phyloP scores from a whole-genome alignment of 2,797 vertebrate species.

The Paratrypauchen microcephalus region DNA sequence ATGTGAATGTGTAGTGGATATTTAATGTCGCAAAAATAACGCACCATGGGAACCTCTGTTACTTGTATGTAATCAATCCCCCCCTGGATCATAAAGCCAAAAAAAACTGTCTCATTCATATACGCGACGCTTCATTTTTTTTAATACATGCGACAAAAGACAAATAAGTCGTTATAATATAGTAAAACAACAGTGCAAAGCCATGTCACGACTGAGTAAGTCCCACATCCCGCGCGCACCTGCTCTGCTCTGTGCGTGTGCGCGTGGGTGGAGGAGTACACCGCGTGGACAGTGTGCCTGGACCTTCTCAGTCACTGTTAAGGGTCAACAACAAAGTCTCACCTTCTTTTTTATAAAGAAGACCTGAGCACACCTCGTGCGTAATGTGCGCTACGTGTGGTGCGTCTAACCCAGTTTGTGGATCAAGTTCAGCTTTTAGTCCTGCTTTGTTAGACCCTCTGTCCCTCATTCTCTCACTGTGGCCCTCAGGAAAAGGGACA shows the following conservation, averaged over 20 bases:
- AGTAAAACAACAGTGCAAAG: constrained; percentile 13
- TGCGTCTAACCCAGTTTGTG: constrained; percentile 41
- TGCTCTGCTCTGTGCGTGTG: constrained; percentile 46
- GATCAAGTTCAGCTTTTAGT: constrained; percentile 75
- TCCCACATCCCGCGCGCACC: constrained; percentile 26
- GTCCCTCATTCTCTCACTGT: constrained; percentile 28
- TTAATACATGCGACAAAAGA: not conserved
- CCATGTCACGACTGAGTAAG: constrained; percentile 65
- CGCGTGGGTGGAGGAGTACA: constrained; percentile 6
- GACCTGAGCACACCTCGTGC: constrained; percentile 15
- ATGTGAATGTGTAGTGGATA: constrained; percentile 18
- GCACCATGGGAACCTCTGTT: constrained; percentile 80
- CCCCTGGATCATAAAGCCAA: constrained; percentile 34
- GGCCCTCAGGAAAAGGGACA: constrained; percentile 10
- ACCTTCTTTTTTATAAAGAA: constrained; percentile 29
- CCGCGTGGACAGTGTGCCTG: constrained; percentile 24
- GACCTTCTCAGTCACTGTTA: constrained; percentile 31
- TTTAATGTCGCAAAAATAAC: constrained; percentile 81
- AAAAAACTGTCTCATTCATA: not conserved
- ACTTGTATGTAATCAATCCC: constrained; percentile 76
- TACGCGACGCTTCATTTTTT: not conserved
- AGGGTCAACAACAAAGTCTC: constrained; percentile 30
- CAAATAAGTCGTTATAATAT: not conserved
- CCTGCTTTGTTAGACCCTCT: constrained; percentile 65
- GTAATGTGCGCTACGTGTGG: constrained; percentile 6